Percentiles rank a stretch among this genome's conserved stretches.
phyloP scores from a whole-genome alignment of 2,113 vertebrate genomes.

The Columba livia region DNA sequence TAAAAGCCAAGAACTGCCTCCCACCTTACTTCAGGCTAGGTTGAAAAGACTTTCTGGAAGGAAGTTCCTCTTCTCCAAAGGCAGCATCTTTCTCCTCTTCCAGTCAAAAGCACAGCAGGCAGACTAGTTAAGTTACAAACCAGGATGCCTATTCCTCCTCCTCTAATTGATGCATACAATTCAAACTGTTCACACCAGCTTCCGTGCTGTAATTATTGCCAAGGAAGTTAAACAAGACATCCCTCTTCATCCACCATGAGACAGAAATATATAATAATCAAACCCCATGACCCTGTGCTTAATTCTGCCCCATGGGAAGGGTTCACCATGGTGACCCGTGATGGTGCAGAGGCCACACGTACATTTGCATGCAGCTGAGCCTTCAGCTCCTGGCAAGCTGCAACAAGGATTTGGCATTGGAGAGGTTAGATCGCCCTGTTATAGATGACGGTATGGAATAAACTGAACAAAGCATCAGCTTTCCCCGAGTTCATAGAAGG shows the following conservation, averaged over 20 bases:
- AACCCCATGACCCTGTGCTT: neutral
- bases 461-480: neutral
- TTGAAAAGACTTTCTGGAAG: neutral
- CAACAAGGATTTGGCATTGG: neutral
- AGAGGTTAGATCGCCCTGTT: neutral
- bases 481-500: neutral
- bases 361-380: accelerated
- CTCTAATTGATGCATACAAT: neutral
- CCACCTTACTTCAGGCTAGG: neutral
- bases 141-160: neutral
- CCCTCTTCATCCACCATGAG: neutral
- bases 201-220: neutral
- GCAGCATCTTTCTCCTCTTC: neutral
- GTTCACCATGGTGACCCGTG: accelerated
- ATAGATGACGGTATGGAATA: neutral
- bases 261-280: neutral
- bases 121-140: neutral
- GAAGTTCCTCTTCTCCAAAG: neutral
- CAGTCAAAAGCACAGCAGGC: neutral
- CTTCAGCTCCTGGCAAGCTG: neutral
- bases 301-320: neutral
- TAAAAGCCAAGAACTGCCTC: neutral
- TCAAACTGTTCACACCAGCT: neutral
- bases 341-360: neutral
- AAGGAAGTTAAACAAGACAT: neutral